phyloP scores from a whole-genome alignment of 2,797 vertebrate genomes.

The Etheostoma nigrum region DNA sequence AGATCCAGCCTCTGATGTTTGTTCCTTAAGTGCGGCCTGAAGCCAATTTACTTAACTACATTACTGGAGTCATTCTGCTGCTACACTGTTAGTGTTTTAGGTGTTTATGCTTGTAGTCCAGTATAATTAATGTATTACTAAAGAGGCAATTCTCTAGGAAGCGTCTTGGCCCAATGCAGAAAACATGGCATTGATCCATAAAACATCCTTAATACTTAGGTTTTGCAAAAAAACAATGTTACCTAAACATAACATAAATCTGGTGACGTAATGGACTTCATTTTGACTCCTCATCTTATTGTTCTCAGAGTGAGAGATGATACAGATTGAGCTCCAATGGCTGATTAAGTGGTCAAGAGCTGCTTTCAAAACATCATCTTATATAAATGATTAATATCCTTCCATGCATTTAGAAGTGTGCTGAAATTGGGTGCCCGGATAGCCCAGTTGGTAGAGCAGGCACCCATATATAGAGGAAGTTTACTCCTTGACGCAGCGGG shows the following conservation, averaged over 20 bases:
- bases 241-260: neutral
- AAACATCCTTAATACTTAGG: conserved; percentile 2
- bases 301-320: neutral
- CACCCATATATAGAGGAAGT: no score
- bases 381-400: conserved; percentile 7
- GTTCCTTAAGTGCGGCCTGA: conserved; percentile 44
- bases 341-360: conserved; percentile 7
- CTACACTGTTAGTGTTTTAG: conserved; percentile 10
- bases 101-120: conserved; percentile 14
- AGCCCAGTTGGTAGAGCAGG: no score
- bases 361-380: neutral
- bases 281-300: neutral
- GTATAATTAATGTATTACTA: conserved; percentile 6
- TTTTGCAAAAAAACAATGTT: neutral
- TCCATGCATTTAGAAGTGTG: neutral
- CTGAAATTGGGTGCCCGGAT: neutral
- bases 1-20: conserved; percentile 40
- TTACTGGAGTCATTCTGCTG: conserved; percentile 30
- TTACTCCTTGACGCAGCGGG: no score
- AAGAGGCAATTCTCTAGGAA: neutral
- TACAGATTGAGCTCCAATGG: neutral
- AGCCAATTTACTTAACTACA: conserved; percentile 38
- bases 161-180: neutral
- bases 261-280: neutral
- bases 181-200: neutral